Evolutionary conservation across 2,797 vertebrate genomes (phyloP), one percentile per base, ranked within the genome.

Genomic region (Manis javanica): DNA sequence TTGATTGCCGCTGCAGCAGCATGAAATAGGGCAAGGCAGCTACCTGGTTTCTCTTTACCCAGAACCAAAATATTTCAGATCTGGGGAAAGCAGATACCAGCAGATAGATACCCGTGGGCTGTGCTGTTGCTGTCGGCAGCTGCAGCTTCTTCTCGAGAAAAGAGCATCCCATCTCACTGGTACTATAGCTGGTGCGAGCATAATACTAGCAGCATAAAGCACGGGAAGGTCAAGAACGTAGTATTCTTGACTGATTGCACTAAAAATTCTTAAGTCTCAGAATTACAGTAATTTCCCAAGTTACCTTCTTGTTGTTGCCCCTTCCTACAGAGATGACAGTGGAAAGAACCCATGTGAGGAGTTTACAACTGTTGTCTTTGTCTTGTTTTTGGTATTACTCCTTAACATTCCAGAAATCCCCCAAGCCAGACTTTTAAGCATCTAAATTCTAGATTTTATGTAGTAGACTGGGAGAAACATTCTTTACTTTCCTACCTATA

Each of bases 341-440:
- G 46, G 39, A 94, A 93, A n/a, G 59, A 89, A 63, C 37, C 21
- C 71, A 23, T 4, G 39, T 23, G 61, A 81, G 51, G 26, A 34
- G 5, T 39, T 88, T 69, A 87, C 31, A 77, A 14, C 16, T 39
- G 51, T 75, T 18, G 1, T 31, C 79, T 51, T 61, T 92, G 59
- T 89, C 57, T 96, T 83, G 14, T 23, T 77, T 82, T 91, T 57
- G 37, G 16, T 68, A 57, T 91, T 72, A 59, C 19, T 31, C 24
- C 91, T 91, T 74, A 68, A 89, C 42, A 57, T 13, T 88, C 29
- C 57, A 89, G 91, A 96, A 96, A 91, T 92, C 29, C 46, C 68
- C 81, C 55, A 77, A 53, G 46, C 34, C 55, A 94, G 77, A 96
- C 15, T 87, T 96, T 96, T 46, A 94, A 3, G 71, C 19, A 51